Percentiles rank a stretch among this genome's conserved stretches.
These are phyloP conservation scores for Dendrolimus kikuchii DNA, from an alignment of 1,140 invertebrate genomes.

Conservation along the genomic window DNA sequence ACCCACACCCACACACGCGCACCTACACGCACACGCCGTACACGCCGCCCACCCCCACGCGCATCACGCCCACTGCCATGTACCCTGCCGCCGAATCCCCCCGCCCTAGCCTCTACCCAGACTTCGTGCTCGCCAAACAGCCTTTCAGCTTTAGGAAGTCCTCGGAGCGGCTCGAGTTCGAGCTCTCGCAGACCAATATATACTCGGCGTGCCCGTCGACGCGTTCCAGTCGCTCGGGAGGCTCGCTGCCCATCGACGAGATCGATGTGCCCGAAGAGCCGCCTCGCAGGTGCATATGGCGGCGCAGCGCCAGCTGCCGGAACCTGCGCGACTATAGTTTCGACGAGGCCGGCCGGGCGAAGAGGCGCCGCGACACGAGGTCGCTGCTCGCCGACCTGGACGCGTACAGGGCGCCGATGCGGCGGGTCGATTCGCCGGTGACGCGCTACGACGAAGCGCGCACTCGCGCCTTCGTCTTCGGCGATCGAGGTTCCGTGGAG, in stretches of 20 bases:
- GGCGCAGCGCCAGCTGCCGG: constrained; percentile 85
- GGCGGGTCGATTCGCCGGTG: constrained; percentile 77
- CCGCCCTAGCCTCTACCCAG: constrained; percentile 47
- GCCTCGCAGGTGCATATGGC: constrained; percentile 36
- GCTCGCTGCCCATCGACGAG: constrained; percentile 31
- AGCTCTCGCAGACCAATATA: constrained; percentile 67
- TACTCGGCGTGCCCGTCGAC: constrained; percentile 66
- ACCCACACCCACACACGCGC: constrained; percentile 49
- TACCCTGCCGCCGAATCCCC: constrained; percentile 35
- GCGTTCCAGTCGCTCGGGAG: constrained; percentile 49
- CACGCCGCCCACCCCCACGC: constrained; percentile 37
- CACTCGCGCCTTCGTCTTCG: constrained; percentile 46
- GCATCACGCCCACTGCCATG: constrained; percentile 46
- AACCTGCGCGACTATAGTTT: constrained; percentile 83
- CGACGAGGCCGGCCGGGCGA: constrained; percentile 77
- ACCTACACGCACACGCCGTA: constrained; percentile 32
- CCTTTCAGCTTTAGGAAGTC: constrained; percentile 58
- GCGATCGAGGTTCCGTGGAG: constrained; percentile 71
- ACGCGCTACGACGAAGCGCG: constrained; percentile 84
- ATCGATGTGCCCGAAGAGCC: constrained; percentile 19
- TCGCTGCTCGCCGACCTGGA: constrained; percentile 40
- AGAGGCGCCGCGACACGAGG: constrained; percentile 59
- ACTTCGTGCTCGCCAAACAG: constrained; percentile 53
- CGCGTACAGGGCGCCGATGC: constrained; percentile 22
- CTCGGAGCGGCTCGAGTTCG: constrained; percentile 70